Evolutionary conservation across 2,888 invertebrate genomes (phyloP).

Genomic region (Trachelus stipa): DNA sequence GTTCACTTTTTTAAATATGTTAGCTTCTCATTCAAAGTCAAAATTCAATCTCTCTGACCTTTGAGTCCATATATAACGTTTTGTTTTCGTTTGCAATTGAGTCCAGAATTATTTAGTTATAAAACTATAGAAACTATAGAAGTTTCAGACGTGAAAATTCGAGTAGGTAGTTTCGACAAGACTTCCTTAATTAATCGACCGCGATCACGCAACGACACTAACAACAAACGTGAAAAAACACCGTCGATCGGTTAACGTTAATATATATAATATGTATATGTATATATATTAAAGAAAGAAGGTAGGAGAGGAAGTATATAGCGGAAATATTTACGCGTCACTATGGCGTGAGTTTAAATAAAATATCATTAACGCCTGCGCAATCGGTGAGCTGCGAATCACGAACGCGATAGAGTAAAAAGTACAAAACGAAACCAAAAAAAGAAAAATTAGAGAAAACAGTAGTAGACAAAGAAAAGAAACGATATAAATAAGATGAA

Average conservation of each 20-base stretch:
- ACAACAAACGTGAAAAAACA: neutral
- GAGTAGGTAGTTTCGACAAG: too few relatives aligned
- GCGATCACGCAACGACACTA: neutral
- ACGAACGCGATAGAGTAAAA: neutral
- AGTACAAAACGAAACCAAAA: neutral
- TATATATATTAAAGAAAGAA: conserved; percentile 12
- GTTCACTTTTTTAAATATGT: too few relatives aligned
- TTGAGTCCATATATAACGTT: too few relatives aligned
- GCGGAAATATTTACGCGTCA: neutral
- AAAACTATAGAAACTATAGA: too few relatives aligned
- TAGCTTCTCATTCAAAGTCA: too few relatives aligned
- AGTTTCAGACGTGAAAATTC: too few relatives aligned
- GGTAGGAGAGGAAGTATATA: neutral
- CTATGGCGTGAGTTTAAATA: neutral
- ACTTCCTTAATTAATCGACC: neutral
- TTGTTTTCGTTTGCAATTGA: too few relatives aligned
- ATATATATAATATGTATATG: conserved; percentile 17
- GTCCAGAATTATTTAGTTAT: too few relatives aligned
- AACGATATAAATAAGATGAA: conserved; percentile 9
- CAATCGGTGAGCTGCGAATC: neutral
- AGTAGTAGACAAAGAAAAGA: conserved; percentile 1
- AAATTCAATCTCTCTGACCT: too few relatives aligned
- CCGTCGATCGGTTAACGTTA: neutral
- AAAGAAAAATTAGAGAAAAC: conserved; percentile 5
- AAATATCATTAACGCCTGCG: neutral